These are phyloP conservation scores for Serilophus lunatus DNA, from an alignment of 2,113 vertebrate genomes.

Conservation along the genomic window DNA sequence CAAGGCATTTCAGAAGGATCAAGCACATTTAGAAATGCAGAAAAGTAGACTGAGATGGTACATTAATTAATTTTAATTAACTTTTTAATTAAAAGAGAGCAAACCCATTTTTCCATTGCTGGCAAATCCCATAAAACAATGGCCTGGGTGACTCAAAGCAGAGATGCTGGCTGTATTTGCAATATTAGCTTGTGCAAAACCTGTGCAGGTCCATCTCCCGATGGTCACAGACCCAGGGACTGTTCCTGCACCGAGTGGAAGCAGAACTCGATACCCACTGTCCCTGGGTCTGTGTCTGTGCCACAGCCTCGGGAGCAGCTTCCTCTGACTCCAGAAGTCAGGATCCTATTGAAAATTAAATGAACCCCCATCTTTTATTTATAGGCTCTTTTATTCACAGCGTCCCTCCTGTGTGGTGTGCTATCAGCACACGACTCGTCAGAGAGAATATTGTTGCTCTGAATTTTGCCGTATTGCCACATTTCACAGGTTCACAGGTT, in stretches of 20 bases:
- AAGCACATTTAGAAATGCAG: neutral
- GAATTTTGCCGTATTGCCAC: accelerated
- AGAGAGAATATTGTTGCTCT: accelerated
- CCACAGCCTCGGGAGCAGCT: neutral
- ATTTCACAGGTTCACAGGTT: neutral
- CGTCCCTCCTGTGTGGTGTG: accelerated
- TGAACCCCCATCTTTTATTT: neutral
- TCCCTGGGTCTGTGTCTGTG: neutral
- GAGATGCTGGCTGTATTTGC: neutral
- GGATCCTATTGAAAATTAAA: conserved; percentile 33
- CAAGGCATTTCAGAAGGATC: accelerated
- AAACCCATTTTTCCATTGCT: neutral
- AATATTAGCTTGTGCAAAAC: neutral
- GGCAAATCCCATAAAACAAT: neutral
- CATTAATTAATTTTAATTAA: conserved; percentile 15
- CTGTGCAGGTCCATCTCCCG: accelerated
- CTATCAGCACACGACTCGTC: accelerated
- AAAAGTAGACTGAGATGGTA: neutral
- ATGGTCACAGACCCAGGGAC: too few relatives aligned
- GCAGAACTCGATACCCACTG: accelerated
- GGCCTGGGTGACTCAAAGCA: neutral
- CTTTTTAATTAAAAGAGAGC: neutral
- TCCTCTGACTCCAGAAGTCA: neutral
- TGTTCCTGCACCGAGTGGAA: accelerated
- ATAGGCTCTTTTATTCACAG: neutral